These are phyloP conservation scores for Trematomus loennbergii DNA, from an alignment of 2,113 vertebrate species.

Conservation along the genomic window DNA sequence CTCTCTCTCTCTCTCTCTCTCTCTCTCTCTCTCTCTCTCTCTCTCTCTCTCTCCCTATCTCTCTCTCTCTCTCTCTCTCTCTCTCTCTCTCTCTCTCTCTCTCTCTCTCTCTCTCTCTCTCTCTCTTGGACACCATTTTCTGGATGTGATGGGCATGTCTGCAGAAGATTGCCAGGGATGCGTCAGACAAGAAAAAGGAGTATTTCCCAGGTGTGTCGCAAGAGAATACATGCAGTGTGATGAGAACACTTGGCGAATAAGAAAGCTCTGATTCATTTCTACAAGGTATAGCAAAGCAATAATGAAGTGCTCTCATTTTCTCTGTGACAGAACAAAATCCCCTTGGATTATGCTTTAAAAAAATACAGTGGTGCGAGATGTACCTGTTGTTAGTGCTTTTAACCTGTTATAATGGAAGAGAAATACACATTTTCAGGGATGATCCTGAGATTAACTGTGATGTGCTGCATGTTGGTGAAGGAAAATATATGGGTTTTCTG, in stretches of 20 bases:
- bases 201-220: neutral
- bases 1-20: too few species aligned
- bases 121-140: neutral
- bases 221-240: neutral
- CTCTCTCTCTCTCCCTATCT: too few species aligned
- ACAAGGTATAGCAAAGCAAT: neutral
- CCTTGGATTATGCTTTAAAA: too few species aligned
- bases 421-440: neutral
- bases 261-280: neutral
- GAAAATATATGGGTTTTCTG: too few species aligned
- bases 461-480: neutral
- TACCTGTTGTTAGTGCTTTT: neutral
- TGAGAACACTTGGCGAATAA: too few species aligned
- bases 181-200: neutral
- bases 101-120: neutral
- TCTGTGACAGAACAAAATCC: too few species aligned
- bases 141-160: neutral
- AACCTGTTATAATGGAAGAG: neutral
- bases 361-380: neutral
- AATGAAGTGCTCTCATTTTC: neutral
- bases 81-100: too few species aligned
- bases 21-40: too few species aligned
- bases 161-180: neutral
- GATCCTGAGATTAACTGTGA: neutral
- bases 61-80: too few species aligned